Evolutionary conservation across 1,140 invertebrate species (phyloP).

Genomic region (Steinernema khuongi): DNA sequence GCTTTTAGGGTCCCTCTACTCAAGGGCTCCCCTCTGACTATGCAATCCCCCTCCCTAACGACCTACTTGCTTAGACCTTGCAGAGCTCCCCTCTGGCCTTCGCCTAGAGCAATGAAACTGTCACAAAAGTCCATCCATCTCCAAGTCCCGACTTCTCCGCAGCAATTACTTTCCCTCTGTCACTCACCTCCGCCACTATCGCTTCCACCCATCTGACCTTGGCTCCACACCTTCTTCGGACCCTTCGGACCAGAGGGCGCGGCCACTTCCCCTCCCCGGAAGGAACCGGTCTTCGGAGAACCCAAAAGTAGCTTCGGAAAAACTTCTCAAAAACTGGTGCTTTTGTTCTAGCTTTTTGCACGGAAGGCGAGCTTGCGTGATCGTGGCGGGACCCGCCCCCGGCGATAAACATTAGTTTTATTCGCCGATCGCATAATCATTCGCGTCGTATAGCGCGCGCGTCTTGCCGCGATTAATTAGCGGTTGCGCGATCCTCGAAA

Average conservation of each 20-base stretch:
- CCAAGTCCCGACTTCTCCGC: background rate
- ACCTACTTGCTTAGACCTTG: too few relatives aligned
- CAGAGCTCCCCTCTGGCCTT: background rate
- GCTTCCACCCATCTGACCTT: background rate
- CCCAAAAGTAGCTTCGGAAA: background rate
- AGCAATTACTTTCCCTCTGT: background rate
- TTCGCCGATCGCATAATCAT: background rate
- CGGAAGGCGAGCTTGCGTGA: too few relatives aligned
- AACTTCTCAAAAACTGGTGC: conserved; percentile 9
- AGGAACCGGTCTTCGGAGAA: background rate
- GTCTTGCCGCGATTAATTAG: conserved; percentile 8
- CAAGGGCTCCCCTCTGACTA: too few relatives aligned
- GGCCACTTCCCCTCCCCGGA: background rate
- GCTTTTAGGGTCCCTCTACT: too few relatives aligned
- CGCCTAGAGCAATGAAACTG: background rate
- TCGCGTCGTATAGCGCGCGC: conserved; percentile 14
- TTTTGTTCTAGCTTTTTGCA: conserved; percentile 2
- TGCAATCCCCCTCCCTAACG: too few relatives aligned
- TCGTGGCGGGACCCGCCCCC: too few relatives aligned
- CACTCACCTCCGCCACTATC: background rate
- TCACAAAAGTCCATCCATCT: too few relatives aligned
- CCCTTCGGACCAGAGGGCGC: background rate
- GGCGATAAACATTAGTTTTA: conserved; percentile 13
- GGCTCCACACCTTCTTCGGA: background rate
- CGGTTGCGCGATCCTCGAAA: background rate